Evolutionary conservation across 2,888 invertebrate genomes (phyloP), one percentile per base, ranked within the genome.

Genomic region (Xanthorhoe designata): DNA sequence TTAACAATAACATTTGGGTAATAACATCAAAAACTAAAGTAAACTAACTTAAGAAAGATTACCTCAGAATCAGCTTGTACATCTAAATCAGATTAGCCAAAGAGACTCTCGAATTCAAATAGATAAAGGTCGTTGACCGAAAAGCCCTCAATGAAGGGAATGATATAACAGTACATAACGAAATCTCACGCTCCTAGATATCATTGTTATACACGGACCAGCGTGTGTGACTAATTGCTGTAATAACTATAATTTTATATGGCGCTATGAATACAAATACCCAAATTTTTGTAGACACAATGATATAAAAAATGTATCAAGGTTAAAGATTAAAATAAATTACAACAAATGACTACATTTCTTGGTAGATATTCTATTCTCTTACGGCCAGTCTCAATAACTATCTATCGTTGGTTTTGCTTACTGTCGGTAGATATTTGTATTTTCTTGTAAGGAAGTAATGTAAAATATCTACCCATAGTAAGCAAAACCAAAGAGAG

Each of bases 101-200:
- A 56, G 56, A 47, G 8, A 17, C 29, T 57, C 38, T 45, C 47
- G 47, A 57, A 42, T 13, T 47, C 47, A 17, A 47, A 57, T 32
- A 57, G 29, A 54, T 32, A 53, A 55, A 47, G 68, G 71, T 70
- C 67, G 69, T 60, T 55, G 69, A 61, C 55, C 68, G 53, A 54
- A 24, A 24, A 68, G 59, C 69, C 71, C 71, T 66, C 61, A 64
- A 64, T 62, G 53, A 66, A 71, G 50, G 55, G 59, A 68, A 68
- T 72, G 62, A 70, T 69, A 69, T 66, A 69, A 71, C 64, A 66
- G 49, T 38, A 53, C 45, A 51, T 49, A 53, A 53, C 61, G 57
- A 64, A 73, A 69, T 66, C 70, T 72, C 74, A 74, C 70, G 74
- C 68, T 74, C 64, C 65, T 64, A 61, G 45, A 59, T 64, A 69